phyloP scores from a whole-genome alignment of 2,113 vertebrate species.

The Rattus norvegicus region GRCr8 NC_086036.1:40354001-40354500 shows the following conservation, averaged over 20 bases:
- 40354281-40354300: background rate
- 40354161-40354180: background rate
- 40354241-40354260: background rate
- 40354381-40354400: background rate
- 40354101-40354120: background rate
- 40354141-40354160: background rate
- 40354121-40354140: background rate
- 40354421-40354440: background rate
- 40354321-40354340: background rate
- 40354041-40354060: background rate
- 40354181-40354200: background rate
- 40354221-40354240: background rate
- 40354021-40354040: no score
- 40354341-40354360: background rate
- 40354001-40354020: no score
- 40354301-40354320: background rate
- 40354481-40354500: background rate
- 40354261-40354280: background rate
- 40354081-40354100: background rate
- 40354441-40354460: background rate
- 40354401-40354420: background rate
- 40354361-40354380: background rate
- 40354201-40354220: background rate
- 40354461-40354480: background rate
- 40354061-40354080: background rate